Percentiles rank a stretch among this genome's conserved stretches.
phyloP scores from a whole-genome alignment of 2,888 invertebrate species.

The Spicauda simplicius region DNA sequence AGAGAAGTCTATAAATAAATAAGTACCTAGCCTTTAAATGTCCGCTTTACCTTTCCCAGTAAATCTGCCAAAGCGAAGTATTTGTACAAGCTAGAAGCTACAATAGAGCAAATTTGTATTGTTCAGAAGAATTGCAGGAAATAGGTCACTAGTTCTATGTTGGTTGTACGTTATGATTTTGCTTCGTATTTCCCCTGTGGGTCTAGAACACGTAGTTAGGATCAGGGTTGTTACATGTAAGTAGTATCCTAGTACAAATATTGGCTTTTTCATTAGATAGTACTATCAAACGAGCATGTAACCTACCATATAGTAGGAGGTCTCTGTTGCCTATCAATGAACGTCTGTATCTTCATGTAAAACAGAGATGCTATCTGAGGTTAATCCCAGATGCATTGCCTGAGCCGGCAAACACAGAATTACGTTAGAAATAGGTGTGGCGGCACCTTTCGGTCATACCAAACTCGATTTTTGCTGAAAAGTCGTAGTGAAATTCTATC shows the following conservation, averaged over 20 bases:
- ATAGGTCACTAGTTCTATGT: conserved; percentile 17
- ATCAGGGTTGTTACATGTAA: conserved; percentile 1
- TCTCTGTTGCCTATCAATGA: too few species aligned
- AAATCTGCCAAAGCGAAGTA: conserved; percentile 18
- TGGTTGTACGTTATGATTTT: conserved; percentile 26
- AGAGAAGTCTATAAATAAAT: neutral
- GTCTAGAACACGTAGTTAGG: conserved; percentile 5
- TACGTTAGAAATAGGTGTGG: too few species aligned
- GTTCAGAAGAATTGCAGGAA: conserved; percentile 26
- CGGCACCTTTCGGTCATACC: too few species aligned
- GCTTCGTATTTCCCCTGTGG: conserved; percentile 27
- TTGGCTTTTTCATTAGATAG: too few species aligned
- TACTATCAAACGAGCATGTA: too few species aligned
- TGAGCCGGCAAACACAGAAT: too few species aligned
- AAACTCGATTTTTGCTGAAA: too few species aligned
- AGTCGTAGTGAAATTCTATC: too few species aligned
- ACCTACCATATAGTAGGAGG: too few species aligned
- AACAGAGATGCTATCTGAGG: too few species aligned
- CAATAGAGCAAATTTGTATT: conserved; percentile 16
- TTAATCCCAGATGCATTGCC: too few species aligned
- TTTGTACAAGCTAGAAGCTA: conserved; percentile 7
- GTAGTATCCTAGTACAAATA: neutral
- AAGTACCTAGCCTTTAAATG: neutral
- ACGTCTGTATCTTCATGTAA: too few species aligned
- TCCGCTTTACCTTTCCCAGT: neutral